These are phyloP conservation scores for Gryon sp. DNA, from an alignment of 1,140 invertebrate genomes.

Conservation along the genomic window DNA sequence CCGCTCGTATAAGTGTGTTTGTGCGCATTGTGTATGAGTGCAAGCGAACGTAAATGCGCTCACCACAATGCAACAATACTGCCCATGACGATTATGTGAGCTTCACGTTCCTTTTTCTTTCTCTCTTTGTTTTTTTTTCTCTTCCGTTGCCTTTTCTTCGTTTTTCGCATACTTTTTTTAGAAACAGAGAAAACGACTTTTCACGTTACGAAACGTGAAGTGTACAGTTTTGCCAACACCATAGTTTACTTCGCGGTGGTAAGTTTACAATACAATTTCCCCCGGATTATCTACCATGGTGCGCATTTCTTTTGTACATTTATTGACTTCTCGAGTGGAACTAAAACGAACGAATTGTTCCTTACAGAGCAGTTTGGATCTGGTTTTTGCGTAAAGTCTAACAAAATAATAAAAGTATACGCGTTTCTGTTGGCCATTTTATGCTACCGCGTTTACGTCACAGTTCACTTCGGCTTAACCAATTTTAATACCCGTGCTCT, in stretches of 20 bases:
- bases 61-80: constrained; percentile 14
- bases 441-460: no score
- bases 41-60: neutral
- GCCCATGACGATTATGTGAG: constrained; percentile 39
- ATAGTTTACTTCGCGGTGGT: no score
- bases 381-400: no score
- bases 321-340: constrained; percentile 32
- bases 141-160: neutral
- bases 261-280: no score
- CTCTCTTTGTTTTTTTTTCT: no score
- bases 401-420: constrained; percentile 28
- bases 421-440: neutral
- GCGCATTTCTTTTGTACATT: constrained; percentile 25
- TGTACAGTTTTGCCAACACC: constrained; percentile 8
- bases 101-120: constrained; percentile 19
- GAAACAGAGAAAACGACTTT: constrained; percentile 28
- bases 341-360: constrained; percentile 40
- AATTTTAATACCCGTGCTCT: no score
- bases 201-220: constrained; percentile 29
- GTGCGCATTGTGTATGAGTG: neutral
- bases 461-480: no score
- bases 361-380: no score
- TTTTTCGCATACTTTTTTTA: neutral
- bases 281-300: constrained; percentile 16
- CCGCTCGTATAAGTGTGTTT: constrained; percentile 5